These are phyloP conservation scores for Cettia cetti DNA, from an alignment of 2,113 vertebrate genomes.

Conservation along the genomic window DNA sequence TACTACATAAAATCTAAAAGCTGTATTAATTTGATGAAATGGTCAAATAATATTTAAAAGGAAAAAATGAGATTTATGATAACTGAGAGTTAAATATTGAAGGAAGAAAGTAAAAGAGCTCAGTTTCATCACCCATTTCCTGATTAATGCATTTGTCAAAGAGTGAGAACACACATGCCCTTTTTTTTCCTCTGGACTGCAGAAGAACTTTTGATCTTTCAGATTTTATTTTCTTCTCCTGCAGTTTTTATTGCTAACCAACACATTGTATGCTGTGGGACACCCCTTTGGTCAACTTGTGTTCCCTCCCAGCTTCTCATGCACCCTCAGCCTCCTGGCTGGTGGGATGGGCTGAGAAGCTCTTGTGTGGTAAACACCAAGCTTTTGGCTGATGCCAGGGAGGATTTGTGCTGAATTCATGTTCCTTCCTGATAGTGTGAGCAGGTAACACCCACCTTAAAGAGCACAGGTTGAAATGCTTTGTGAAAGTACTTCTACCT, in stretches of 20 bases:
- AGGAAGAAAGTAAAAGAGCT: background rate
- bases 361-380: rapidly evolving
- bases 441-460: background rate
- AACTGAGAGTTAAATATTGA: background rate
- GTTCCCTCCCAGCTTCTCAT: background rate
- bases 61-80: background rate
- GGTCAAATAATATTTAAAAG: background rate
- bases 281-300: background rate
- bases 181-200: background rate
- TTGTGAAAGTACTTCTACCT: background rate
- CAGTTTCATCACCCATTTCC: background rate
- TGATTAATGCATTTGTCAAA: background rate
- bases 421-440: background rate
- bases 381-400: background rate
- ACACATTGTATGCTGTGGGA: background rate
- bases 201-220: background rate
- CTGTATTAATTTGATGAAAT: background rate
- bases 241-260: background rate
- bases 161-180: background rate
- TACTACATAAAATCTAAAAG: background rate
- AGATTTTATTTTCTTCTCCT: background rate
- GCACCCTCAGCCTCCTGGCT: background rate
- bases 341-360: background rate
- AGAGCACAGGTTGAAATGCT: background rate
- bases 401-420: background rate